Percentiles rank a stretch among this genome's conserved stretches.
Conservation (phyloP, 1,140 invertebrate genomes). For the Drosophila lacteicornis region DNA sequence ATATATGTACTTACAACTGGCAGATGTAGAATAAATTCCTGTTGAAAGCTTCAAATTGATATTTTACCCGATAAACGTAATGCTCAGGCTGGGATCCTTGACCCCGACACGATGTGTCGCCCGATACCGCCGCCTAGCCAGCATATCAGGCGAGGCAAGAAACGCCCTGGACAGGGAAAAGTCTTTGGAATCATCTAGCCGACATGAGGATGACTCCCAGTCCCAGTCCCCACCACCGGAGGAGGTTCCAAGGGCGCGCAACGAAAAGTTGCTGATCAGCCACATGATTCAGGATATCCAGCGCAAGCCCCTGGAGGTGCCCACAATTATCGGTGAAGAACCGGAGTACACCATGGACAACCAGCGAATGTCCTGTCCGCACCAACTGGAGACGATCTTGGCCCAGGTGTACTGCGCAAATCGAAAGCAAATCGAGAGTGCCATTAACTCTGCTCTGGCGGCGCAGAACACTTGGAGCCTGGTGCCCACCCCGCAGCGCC, state of each 20-base stretch:
- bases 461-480: constrained; percentile 93
- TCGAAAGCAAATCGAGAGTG: constrained; percentile 92
- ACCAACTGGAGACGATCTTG: constrained; percentile 92
- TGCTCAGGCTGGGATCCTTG: constrained; percentile 32
- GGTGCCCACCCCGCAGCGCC: constrained; percentile 90
- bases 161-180: constrained; percentile 9
- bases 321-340: constrained; percentile 29
- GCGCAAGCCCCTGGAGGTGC: constrained; percentile 41
- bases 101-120: constrained; percentile 87
- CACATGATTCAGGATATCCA: constrained; percentile 25
- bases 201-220: neutral
- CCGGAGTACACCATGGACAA: constrained; percentile 37
- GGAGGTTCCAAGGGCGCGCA: neutral
- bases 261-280: constrained; percentile 17
- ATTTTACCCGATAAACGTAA: neutral
- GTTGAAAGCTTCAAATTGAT: constrained; percentile 55
- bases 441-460: constrained; percentile 91
- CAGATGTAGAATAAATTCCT: constrained; percentile 69
- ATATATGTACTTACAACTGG: constrained; percentile 34
- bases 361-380: constrained; percentile 86
- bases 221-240: neutral
- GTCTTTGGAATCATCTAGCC: neutral
- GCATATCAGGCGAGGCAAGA: constrained; percentile 10
- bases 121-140: constrained; percentile 5
- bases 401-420: constrained; percentile 96